phyloP scores from a whole-genome alignment of 2,113 vertebrate species.

The Leptodactylus fuscus region DNA sequence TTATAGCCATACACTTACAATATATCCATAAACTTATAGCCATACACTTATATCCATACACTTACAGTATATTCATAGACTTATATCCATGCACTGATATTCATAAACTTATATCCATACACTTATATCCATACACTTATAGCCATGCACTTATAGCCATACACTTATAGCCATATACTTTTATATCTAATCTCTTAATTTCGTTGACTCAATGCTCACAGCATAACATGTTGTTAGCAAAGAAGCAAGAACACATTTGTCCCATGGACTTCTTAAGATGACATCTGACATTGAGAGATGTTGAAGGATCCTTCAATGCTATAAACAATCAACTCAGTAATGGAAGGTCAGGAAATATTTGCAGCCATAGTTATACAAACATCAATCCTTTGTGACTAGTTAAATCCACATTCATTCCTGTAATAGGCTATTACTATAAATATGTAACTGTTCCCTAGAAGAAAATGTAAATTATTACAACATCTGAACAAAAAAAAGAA shows the following conservation, averaged over 20 bases:
- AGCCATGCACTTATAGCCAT: too few species aligned
- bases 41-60: too few species aligned
- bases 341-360: neutral
- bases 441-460: neutral
- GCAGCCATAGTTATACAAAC: slow-evolving; percentile 3
- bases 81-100: too few species aligned
- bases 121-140: too few species aligned
- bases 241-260: neutral
- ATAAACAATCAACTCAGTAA: neutral
- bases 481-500: neutral
- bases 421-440: neutral
- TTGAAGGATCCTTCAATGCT: neutral
- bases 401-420: neutral
- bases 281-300: neutral
- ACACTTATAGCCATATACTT: too few species aligned
- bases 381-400: neutral
- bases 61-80: too few species aligned
- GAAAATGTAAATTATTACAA: neutral
- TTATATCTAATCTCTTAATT: neutral
- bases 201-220: neutral
- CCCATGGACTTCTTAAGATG: neutral
- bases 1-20: too few species aligned
- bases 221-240: too few species aligned
- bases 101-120: too few species aligned
- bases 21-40: too few species aligned